phyloP scores from a whole-genome alignment of 2,797 vertebrate species.

The Pelobates cultripes region DNA sequence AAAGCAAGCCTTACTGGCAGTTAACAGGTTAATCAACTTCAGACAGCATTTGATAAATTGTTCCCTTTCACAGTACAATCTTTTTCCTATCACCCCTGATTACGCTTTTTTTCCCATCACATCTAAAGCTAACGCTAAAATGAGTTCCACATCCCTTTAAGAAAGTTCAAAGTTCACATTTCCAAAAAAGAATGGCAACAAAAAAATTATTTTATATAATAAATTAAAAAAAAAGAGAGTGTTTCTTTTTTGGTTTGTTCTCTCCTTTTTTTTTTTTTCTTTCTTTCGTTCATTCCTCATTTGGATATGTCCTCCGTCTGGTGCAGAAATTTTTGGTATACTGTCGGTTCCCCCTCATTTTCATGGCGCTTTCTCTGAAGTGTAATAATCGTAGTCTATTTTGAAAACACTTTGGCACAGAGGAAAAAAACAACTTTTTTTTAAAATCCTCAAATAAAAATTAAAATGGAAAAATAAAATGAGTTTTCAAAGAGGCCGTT shows the following conservation, averaged over 20 bases:
- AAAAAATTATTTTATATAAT: slow-evolving; percentile 30
- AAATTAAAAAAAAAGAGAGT: slow-evolving; percentile 43
- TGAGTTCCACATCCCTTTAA: slow-evolving; percentile 62
- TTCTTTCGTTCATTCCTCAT: slow-evolving; percentile 64
- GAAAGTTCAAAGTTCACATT: slow-evolving; percentile 55
- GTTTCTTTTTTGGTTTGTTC: slow-evolving; percentile 63
- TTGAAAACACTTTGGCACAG: slow-evolving; percentile 53
- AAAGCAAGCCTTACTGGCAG: slow-evolving; percentile 29
- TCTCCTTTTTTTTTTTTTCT: slow-evolving; percentile 42
- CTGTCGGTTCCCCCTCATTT: slow-evolving; percentile 49
- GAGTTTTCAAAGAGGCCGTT: slow-evolving; percentile 47
- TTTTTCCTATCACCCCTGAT: slow-evolving; percentile 48
- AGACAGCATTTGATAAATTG: slow-evolving; percentile 25
- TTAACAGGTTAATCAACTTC: slow-evolving; percentile 30
- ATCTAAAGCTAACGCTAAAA: slow-evolving; percentile 57
- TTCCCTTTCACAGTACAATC: slow-evolving; percentile 50
- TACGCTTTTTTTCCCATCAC: slow-evolving; percentile 59
- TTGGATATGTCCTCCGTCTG: slow-evolving; percentile 56
- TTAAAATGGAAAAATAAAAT: slow-evolving; percentile 48
- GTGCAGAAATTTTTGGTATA: slow-evolving; percentile 52
- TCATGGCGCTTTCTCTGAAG: slow-evolving; percentile 53
- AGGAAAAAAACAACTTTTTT: slow-evolving; percentile 29
- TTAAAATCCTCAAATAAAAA: slow-evolving; percentile 44
- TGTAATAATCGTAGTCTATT: slow-evolving; percentile 38
- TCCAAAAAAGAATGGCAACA: slow-evolving; percentile 61